A percentile compares a stretch with the other conserved stretches of the same genome.
phyloP scores from a whole-genome alignment of 2,888 invertebrate genomes.

The Zhengitettix transpicula region DNA sequence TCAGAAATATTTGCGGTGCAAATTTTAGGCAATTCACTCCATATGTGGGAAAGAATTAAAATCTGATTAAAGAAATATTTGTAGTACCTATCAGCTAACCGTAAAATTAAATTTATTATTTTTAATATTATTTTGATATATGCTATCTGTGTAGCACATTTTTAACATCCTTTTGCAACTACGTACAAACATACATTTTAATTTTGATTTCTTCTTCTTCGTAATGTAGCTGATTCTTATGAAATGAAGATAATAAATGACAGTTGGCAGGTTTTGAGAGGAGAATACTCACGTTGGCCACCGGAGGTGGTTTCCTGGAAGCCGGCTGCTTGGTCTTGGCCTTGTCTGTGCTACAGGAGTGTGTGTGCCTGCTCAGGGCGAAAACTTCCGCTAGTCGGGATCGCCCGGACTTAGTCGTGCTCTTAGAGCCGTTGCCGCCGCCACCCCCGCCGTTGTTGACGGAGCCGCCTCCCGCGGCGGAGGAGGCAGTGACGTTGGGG shows the following conservation, averaged over 20 bases:
- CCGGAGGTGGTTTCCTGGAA: not conserved
- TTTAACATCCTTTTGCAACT: too few species aligned
- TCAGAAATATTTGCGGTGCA: too few species aligned
- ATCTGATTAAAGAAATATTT: too few species aligned
- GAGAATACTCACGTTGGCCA: not conserved
- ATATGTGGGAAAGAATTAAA: too few species aligned
- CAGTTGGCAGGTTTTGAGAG: not conserved
- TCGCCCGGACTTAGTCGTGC: conserved; percentile 2
- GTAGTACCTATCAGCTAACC: too few species aligned
- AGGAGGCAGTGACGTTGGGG: conserved; percentile 15
- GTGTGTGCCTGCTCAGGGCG: conserved; percentile 18
- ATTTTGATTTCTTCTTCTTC: too few species aligned
- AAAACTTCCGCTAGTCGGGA: conserved; percentile 35
- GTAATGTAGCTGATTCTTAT: too few species aligned
- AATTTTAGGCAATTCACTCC: too few species aligned
- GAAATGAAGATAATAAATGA: not conserved
- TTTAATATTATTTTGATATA: too few species aligned
- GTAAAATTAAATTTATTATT: too few species aligned
- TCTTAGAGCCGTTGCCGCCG: not conserved
- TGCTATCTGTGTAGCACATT: too few species aligned
- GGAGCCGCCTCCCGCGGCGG: conserved; percentile 1
- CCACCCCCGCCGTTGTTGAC: not conserved
- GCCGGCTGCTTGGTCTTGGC: not conserved
- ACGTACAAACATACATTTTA: too few species aligned
- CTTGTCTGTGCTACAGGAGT: not conserved